A percentile compares a stretch with the other conserved stretches of the same genome.
phyloP scores from a whole-genome alignment of 64 coral and sea anemone genomes.

The Trachythela sp. region DNA sequence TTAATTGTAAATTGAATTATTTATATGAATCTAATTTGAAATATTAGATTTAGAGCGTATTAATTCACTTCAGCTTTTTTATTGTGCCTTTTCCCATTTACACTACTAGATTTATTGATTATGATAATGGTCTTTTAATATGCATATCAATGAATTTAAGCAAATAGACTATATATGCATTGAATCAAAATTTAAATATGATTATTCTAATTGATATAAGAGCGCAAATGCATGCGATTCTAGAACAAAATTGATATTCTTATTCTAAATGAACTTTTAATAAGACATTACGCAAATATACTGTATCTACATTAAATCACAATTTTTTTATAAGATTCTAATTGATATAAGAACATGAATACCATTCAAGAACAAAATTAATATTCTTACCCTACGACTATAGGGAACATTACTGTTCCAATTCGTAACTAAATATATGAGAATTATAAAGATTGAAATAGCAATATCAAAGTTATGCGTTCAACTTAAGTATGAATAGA shows the following conservation, averaged over 20 bases:
- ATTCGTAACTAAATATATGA: background rate
- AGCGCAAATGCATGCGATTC: no score
- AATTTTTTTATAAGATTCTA: no score
- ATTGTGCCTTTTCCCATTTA: no score
- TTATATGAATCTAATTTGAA: background rate
- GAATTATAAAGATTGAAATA: background rate
- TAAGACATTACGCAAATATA: background rate
- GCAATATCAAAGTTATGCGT: background rate
- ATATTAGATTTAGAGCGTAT: background rate
- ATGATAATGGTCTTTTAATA: no score
- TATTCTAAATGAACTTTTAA: background rate
- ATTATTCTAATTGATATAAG: background rate
- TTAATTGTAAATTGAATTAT: background rate
- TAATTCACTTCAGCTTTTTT: no score
- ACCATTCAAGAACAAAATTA: no score
- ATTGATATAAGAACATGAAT: no score
- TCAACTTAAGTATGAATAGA: constrained; percentile 43
- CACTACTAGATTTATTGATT: no score
- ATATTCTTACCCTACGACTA: no score
- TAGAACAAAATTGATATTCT: no score
- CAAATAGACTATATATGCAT: background rate
- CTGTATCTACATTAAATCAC: no score
- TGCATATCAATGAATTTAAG: no score
- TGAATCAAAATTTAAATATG: background rate
- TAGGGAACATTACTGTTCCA: background rate